phyloP scores from a whole-genome alignment of 53 echinoderm and acorn worm species.

The Echinometra lucunter region DNA sequence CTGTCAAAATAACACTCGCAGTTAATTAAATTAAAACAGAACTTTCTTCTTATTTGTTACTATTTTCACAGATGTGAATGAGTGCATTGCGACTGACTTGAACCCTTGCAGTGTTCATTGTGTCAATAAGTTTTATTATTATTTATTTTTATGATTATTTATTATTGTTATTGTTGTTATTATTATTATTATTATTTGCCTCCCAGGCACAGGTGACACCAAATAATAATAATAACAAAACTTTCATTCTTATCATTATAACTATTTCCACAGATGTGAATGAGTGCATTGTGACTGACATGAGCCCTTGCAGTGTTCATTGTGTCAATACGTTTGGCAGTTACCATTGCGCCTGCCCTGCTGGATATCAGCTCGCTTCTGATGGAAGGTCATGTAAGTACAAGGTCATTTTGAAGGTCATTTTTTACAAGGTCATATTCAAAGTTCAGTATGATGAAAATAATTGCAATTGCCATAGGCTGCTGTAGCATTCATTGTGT shows the following conservation, averaged over 20 bases:
- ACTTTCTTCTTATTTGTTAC: too few species aligned
- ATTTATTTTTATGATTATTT: too few species aligned
- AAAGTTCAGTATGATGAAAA: not conserved
- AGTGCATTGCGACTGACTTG: constrained; percentile 64
- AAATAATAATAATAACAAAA: too few species aligned
- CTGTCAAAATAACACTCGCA: too few species aligned
- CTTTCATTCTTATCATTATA: too few species aligned
- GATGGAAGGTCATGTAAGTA: constrained; percentile 80
- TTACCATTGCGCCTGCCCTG: constrained; percentile 81
- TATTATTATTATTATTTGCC: too few species aligned
- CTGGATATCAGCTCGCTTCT: constrained; percentile 73
- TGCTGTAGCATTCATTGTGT: too few species aligned
- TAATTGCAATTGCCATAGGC: too few species aligned
- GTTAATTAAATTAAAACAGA: too few species aligned
- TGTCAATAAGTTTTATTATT: too few species aligned
- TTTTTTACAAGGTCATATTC: not conserved
- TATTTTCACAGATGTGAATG: constrained; percentile 68
- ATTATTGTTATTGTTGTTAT: too few species aligned
- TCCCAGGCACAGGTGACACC: too few species aligned
- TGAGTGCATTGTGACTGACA: constrained; percentile 65
- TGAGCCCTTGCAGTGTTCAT: constrained; percentile 78
- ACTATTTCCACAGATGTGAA: constrained; percentile 64
- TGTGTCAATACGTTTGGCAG: constrained; percentile 84
- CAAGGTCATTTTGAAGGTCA: constrained; percentile 30
- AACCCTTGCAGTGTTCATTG: constrained; percentile 82